Conservation (phyloP, 1,140 invertebrate species). For the Drosophila prosaltans region DNA sequence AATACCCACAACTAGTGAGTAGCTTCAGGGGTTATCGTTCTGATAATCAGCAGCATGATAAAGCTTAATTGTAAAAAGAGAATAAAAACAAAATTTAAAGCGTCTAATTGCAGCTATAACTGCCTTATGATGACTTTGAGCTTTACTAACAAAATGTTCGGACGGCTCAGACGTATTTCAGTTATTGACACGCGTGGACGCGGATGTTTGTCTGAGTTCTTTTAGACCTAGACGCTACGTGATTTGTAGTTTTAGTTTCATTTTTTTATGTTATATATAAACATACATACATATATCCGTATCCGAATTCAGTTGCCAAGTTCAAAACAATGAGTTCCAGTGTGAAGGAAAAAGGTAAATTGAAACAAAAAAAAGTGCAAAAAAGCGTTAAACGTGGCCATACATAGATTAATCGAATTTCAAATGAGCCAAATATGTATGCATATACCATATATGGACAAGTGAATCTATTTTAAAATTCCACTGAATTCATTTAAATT, state of each 20-base stretch:
- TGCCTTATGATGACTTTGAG: conserved; percentile 13
- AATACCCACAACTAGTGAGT: conserved; percentile 13
- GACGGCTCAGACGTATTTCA: conserved; percentile 66
- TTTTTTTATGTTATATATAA: neutral
- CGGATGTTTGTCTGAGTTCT: neutral
- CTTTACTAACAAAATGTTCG: conserved; percentile 31
- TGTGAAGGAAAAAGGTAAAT: conserved; percentile 1
- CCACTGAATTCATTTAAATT: neutral
- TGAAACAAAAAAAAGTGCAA: neutral
- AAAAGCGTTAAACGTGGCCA: neutral
- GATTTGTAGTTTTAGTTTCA: conserved; percentile 2
- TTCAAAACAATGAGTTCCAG: neutral
- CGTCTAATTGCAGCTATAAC: conserved; percentile 55
- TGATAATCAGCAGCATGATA: conserved; percentile 51
- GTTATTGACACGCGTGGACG: conserved; percentile 55
- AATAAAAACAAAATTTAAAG: conserved; percentile 28
- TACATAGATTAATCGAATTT: conserved; percentile 4
- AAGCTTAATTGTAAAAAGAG: conserved; percentile 31
- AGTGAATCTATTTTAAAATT: neutral
- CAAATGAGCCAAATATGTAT: neutral
- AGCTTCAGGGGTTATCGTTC: conserved; percentile 42
- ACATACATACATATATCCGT: neutral
- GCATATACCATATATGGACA: neutral
- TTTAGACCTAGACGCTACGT: neutral
- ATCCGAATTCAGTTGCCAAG: neutral